Evolutionary conservation across 2,797 vertebrate genomes (phyloP).

Genomic region (Melanotaenia maccullochi): DNA sequence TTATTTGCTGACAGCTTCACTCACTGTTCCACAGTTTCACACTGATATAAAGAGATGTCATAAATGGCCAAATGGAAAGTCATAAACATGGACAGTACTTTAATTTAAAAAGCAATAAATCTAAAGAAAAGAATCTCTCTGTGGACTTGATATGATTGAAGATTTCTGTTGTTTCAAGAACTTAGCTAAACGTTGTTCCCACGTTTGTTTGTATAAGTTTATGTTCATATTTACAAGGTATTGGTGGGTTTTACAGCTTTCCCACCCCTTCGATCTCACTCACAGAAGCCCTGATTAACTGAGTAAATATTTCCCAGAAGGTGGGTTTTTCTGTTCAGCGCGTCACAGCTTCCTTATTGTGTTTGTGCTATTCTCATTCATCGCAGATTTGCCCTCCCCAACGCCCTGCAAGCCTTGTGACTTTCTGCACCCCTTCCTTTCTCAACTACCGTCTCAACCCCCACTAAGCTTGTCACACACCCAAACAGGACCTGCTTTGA

Average conservation of each 20-base stretch:
- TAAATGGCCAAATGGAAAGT: slow-evolving; percentile 59
- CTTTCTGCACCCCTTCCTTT: slow-evolving; percentile 13
- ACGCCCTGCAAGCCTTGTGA: slow-evolving; percentile 30
- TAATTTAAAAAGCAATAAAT: slow-evolving; percentile 46
- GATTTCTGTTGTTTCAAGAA: neutral
- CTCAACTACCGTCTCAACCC: slow-evolving; percentile 72
- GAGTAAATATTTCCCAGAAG: slow-evolving; percentile 71
- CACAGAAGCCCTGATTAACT: slow-evolving; percentile 23
- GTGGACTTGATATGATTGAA: neutral
- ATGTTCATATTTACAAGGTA: slow-evolving; percentile 1
- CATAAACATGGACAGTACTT: slow-evolving; percentile 44
- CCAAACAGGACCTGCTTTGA: slow-evolving; percentile 91
- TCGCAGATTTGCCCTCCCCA: slow-evolving; percentile 66
- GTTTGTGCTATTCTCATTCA: slow-evolving; percentile 80
- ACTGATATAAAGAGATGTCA: slow-evolving; percentile 46
- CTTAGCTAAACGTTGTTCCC: neutral
- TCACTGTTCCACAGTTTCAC: slow-evolving; percentile 58
- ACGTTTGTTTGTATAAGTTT: slow-evolving; percentile 29
- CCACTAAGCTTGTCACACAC: slow-evolving; percentile 84
- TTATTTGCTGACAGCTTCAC: slow-evolving; percentile 74
- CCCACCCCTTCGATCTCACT: slow-evolving; percentile 31
- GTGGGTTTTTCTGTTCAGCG: slow-evolving; percentile 56
- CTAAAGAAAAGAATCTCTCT: neutral
- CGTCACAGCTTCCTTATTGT: slow-evolving; percentile 86
- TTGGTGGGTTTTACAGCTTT: slow-evolving; percentile 32